These are phyloP conservation scores for Thermophis baileyi DNA, from an alignment of 2,113 vertebrate species.

Conservation along the genomic window DNA sequence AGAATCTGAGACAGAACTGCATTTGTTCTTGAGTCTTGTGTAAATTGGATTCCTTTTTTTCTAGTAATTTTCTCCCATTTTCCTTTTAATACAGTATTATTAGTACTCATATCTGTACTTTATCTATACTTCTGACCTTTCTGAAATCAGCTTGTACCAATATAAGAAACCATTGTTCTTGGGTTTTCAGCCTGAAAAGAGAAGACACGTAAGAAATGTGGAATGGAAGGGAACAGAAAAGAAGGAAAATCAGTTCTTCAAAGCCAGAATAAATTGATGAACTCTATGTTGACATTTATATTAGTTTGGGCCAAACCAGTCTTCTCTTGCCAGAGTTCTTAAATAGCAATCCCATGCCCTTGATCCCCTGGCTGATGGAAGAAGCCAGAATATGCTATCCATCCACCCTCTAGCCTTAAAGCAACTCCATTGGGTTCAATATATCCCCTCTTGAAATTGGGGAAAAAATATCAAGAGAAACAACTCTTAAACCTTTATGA, in stretches of 20 bases:
- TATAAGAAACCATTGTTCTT: not conserved
- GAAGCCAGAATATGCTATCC: not conserved
- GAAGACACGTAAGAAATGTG: not conserved
- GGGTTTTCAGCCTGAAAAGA: not conserved
- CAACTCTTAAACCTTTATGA: fast-evolving
- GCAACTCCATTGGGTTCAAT: not conserved
- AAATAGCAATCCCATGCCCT: not conserved
- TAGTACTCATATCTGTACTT: not conserved
- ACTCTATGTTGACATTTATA: not conserved
- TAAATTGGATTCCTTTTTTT: fast-evolving
- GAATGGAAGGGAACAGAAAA: not conserved
- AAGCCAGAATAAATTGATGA: not conserved
- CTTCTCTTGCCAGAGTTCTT: not conserved
- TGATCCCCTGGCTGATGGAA: not conserved
- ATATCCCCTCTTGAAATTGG: not conserved
- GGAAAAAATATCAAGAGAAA: not conserved
- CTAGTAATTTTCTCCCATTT: not conserved
- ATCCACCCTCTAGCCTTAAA: not conserved
- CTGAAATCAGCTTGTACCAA: not conserved
- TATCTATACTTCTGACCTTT: not conserved
- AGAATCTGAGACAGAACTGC: conserved; percentile 13
- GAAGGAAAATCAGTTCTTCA: not conserved
- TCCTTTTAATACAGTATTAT: not conserved
- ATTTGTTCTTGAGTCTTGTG: not conserved
- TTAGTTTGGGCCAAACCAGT: not conserved